Percentiles rank a stretch among this genome's conserved stretches.
Conservation (phyloP, 2,113 vertebrate species). For the Lonchura striata region DNA sequence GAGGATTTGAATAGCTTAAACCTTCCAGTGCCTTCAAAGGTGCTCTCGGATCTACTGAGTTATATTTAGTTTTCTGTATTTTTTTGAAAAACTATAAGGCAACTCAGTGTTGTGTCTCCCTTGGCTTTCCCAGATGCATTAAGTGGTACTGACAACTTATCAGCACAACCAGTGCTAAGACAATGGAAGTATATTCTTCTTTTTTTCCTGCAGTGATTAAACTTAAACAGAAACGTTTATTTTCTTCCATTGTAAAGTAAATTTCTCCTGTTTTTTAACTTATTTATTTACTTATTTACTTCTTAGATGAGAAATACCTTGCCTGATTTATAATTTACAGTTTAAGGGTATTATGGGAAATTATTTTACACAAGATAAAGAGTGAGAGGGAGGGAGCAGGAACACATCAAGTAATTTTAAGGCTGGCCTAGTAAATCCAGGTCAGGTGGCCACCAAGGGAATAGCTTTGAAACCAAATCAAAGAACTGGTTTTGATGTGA, state of each 20-base stretch:
- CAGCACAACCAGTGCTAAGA: background rate
- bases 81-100: conserved; percentile 27
- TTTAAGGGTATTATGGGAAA: background rate
- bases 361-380: background rate
- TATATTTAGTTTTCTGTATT: conserved; percentile 69
- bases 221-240: conserved; percentile 52
- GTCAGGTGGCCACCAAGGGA: conserved; percentile 35
- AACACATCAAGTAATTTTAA: conserved; percentile 26
- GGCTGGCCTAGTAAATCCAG: conserved; percentile 37
- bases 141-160: conserved; percentile 47
- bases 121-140: conserved; percentile 59
- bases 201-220: conserved; percentile 38
- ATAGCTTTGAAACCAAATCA: conserved; percentile 42
- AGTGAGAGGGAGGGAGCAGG: background rate
- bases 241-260: background rate
- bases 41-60: conserved; percentile 30
- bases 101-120: conserved; percentile 54
- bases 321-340: background rate
- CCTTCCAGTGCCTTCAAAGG: conserved; percentile 68
- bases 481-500: conserved; percentile 32
- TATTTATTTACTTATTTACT: background rate
- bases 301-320: background rate
- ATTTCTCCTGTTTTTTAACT: background rate
- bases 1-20: conserved; percentile 69
- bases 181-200: conserved; percentile 1